Base-by-base conservation (phyloP, 2,113 vertebrate species). In the Forbesichthys papilliferus region DNA sequence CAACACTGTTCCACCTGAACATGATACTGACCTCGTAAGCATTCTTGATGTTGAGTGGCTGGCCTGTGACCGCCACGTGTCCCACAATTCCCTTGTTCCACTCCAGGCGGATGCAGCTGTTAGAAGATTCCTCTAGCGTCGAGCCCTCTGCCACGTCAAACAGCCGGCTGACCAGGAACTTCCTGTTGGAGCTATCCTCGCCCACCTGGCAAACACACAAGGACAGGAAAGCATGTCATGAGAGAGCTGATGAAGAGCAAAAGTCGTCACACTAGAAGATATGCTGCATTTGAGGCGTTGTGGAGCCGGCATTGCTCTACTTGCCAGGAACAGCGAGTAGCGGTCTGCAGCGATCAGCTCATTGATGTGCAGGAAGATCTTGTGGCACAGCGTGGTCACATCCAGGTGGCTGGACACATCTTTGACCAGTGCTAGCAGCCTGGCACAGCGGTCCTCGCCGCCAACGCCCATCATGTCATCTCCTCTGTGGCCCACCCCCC, bases 1-100 rank as follows among this genome's bases (percentile, higher is more conserved):
- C 36, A 42, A 42, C 36, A 42, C 5, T 6, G 36, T 42, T 42
- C 36, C 36, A 42, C 36, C 36, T 14, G 14, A 16, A 27, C 6
- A 14, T n/a, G 5, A 10, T 0, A 11, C 64, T 90, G 85, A 99
- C 98, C 95, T 99, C 93, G 14, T 99, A 99, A 0, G 97, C 98
- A 13, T 98, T 95, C 84, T 93, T 96, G 88, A 99, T 99, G 82
- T 98, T 99, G 74, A 99, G 92, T 4, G 94, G 95, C 68, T 96
- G 93, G 1, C 97, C 97, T 1, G 93, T 93, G 9, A 96, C 95
- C 0, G 98, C 98, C 20, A 99, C 97, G 0, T 98, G 93, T n/a
- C 98, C 98, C 86, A 98, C 96, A 8, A 99, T 98, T 86, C 97
- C 98, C 83, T 98, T 99, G 91, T 96, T 98, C 98, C 97, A 99